Percentiles rank a stretch among this genome's conserved stretches.
Evolutionary conservation across 2,797 vertebrate genomes (phyloP).

Genomic region (Columba guinea): DNA sequence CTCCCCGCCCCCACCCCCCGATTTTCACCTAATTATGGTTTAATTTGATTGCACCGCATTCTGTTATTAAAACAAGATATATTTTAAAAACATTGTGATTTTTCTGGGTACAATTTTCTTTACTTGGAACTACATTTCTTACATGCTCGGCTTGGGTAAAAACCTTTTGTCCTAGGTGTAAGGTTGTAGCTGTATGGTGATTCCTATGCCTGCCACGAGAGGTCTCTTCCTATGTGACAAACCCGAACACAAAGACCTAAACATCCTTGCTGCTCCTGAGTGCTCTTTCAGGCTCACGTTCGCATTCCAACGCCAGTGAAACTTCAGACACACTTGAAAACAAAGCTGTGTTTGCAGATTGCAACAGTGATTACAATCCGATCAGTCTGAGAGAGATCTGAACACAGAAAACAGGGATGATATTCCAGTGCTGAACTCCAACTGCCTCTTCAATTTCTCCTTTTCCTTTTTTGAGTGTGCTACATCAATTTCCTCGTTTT

Average conservation of each 20-base stretch:
- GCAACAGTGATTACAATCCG: background rate
- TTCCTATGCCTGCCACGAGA: background rate
- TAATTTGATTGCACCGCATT: background rate
- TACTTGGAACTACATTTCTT: background rate
- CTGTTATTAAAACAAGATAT: background rate
- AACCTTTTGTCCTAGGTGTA: background rate
- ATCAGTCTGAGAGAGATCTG: background rate
- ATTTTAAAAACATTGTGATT: background rate
- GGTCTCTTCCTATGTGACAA: background rate
- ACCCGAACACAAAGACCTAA: background rate
- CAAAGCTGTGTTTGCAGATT: background rate
- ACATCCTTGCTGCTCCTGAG: background rate
- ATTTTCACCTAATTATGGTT: background rate
- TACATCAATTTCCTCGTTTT: background rate
- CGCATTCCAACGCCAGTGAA: background rate
- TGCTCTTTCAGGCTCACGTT: background rate
- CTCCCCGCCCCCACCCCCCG: background rate
- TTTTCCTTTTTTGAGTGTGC: background rate
- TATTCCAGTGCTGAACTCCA: background rate
- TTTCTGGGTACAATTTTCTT: background rate
- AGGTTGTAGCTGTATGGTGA: background rate
- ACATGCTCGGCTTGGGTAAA: background rate
- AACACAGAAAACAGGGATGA: background rate
- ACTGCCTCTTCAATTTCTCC: background rate
- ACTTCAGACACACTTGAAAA: background rate